Evolutionary conservation across 1,140 invertebrate genomes (phyloP), one percentile per base, ranked within the genome.

Genomic region (Drosophila bifasciata): DNA sequence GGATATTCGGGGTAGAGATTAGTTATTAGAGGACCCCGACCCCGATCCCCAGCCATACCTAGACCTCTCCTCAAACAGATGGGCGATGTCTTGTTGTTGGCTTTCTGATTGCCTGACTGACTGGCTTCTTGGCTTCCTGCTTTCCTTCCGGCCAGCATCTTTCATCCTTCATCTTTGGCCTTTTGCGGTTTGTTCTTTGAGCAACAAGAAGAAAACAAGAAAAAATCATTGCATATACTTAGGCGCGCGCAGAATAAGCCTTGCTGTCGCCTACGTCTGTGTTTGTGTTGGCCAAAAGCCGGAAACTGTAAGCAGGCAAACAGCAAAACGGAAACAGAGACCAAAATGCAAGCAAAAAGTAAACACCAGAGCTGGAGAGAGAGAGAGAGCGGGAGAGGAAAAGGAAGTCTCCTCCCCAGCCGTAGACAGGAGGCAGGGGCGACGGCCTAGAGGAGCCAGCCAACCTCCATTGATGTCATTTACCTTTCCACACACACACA

Each of bases 401-500:
- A 16, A 39, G 43, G 25, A 9, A 28, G n/a, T 19, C 41, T 11
- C 44, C 57, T 39, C 48, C 15, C 15, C 32, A 52, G 32, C 17
- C 21, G 15, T 8, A 21, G 45, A 23, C 39, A 21, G 43, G 28
- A 25, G 32, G 49, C 59, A 52, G 46, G 8, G 39, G 21, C 43
- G 36, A 19, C 25, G 58, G 45, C 45, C 19, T 62, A 60, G 60
- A 69, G 66, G 44, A 67, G 62, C 67, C 81, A 86, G 77, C 77
- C 81, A 85, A 85, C 81, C 81, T 85, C 81, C 81, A 85, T 85
- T 86, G 81, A 85, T 85, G 81, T 85, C 81, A 85, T 85, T 85
- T 85, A 85, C 81, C 81, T 85, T 86, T 85, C 72, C 63, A 56
- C 58, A 64, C 43, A 80, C 45, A 69, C 59, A 84, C 57, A 62